Evolutionary conservation across 2,797 vertebrate species (phyloP).

Genomic region (Oryzias dopingdopingensis): DNA sequence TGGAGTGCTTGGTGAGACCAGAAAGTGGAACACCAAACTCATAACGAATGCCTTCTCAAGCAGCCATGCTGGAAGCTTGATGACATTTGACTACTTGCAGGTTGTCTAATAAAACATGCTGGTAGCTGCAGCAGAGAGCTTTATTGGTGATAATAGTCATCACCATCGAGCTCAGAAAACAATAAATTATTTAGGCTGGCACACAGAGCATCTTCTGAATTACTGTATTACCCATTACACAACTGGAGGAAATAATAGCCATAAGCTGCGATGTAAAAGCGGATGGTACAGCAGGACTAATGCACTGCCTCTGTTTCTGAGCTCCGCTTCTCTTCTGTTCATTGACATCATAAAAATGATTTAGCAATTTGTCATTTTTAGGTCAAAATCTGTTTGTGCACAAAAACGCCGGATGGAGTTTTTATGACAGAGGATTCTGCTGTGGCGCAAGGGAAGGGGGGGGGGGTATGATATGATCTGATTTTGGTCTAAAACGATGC

Average conservation of each 20-base stretch:
- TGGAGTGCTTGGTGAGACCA: not conserved
- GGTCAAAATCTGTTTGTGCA: constrained; percentile 3
- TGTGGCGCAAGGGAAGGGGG: not conserved
- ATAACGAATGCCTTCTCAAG: constrained; percentile 1
- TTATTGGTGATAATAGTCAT: constrained; percentile 4
- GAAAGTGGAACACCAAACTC: not conserved
- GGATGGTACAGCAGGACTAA: not conserved
- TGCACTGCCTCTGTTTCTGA: not conserved
- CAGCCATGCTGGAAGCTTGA: not conserved
- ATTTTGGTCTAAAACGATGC: not conserved
- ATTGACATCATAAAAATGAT: constrained; percentile 3
- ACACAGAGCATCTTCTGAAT: constrained; percentile 1
- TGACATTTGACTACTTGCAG: not conserved
- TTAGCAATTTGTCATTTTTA: constrained; percentile 1
- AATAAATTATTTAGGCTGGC: not conserved
- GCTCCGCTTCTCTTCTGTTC: not conserved
- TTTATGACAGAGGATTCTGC: not conserved
- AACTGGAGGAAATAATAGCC: constrained; percentile 1
- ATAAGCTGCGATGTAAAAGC: not conserved
- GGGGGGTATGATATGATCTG: not conserved
- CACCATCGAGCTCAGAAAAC: not conserved
- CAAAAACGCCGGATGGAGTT: not conserved
- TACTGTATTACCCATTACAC: constrained; percentile 3
- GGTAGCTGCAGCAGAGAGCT: not conserved
- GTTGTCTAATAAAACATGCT: constrained; percentile 3